Evolutionary conservation across 2,797 vertebrate species (phyloP).

Genomic region (Delichon dasypus): DNA sequence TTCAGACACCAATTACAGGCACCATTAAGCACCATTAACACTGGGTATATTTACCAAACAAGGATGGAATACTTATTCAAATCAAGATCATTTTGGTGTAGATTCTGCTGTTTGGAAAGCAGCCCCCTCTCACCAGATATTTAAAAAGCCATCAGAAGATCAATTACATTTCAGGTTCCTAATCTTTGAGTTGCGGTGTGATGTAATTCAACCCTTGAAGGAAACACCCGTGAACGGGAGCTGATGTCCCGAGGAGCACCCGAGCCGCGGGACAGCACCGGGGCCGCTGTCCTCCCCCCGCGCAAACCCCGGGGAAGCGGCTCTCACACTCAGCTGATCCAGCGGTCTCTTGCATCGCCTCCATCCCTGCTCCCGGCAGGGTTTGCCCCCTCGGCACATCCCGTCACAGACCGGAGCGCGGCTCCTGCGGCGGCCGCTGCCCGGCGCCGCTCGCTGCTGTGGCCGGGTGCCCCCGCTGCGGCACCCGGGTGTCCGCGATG

Average conservation of each 20-base stretch:
- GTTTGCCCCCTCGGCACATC: neutral
- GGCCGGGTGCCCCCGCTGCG: too few relatives aligned
- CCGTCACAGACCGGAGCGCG: neutral
- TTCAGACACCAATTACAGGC: slow-evolving; percentile 84
- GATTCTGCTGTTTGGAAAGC: neutral
- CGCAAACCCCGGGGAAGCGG: rapidly evolving
- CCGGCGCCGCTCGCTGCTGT: neutral
- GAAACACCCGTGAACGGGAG: neutral
- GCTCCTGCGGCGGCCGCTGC: neutral
- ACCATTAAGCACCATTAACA: slow-evolving; percentile 78
- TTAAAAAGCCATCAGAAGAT: slow-evolving; percentile 8
- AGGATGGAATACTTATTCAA: slow-evolving; percentile 46
- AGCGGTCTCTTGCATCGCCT: rapidly evolving
- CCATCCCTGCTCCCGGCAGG: neutral
- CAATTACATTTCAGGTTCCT: neutral
- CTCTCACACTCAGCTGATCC: rapidly evolving
- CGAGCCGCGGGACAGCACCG: rapidly evolving
- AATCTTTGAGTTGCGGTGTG: neutral
- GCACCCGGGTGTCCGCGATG: too few relatives aligned
- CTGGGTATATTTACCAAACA: slow-evolving; percentile 76
- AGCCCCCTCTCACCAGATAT: neutral
- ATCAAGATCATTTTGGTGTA: slow-evolving; percentile 20
- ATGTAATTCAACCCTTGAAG: neutral
- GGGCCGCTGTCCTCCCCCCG: neutral
- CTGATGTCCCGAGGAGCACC: rapidly evolving